A percentile compares a stretch with the other conserved stretches of the same genome.
phyloP scores from a whole-genome alignment of 2,797 vertebrate genomes.

The Falco cherrug region DNA sequence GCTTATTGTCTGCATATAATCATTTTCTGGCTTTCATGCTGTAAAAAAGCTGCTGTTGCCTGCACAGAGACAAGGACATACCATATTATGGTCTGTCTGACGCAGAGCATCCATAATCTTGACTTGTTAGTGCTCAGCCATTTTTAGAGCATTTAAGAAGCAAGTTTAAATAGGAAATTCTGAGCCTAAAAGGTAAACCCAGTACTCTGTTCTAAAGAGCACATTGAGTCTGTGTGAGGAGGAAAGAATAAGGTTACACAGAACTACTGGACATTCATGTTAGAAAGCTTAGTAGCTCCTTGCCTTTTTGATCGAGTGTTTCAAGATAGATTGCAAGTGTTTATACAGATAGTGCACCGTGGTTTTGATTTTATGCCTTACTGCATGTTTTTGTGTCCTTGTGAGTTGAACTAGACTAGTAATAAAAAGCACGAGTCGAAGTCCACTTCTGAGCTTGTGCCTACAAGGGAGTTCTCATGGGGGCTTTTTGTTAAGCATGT shows the following conservation, averaged over 20 bases:
- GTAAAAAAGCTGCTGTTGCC: not conserved
- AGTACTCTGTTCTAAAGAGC: not conserved
- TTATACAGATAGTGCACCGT: not conserved
- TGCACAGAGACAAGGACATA: not conserved
- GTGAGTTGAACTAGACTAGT: not conserved
- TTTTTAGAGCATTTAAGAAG: not conserved
- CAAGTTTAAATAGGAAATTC: not conserved
- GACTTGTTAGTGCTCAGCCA: not conserved
- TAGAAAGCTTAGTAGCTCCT: not conserved
- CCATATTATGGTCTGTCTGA: not conserved
- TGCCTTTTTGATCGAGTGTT: not conserved
- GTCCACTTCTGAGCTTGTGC: not conserved
- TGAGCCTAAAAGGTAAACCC: not conserved
- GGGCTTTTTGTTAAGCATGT: not conserved
- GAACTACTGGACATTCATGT: not conserved
- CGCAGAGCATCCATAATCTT: not conserved
- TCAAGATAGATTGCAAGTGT: not conserved
- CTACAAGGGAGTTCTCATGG: not conserved
- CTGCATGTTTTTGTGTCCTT: not conserved
- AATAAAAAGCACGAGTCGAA: not conserved
- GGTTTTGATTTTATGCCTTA: constrained; percentile 20
- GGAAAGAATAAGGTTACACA: not conserved
- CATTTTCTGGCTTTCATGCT: not conserved
- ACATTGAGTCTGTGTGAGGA: not conserved
- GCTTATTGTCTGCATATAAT: not conserved